Percentiles rank a stretch among this genome's conserved stretches.
phyloP scores from a whole-genome alignment of 2,888 invertebrate species.

The Machimus rusticus region DNA sequence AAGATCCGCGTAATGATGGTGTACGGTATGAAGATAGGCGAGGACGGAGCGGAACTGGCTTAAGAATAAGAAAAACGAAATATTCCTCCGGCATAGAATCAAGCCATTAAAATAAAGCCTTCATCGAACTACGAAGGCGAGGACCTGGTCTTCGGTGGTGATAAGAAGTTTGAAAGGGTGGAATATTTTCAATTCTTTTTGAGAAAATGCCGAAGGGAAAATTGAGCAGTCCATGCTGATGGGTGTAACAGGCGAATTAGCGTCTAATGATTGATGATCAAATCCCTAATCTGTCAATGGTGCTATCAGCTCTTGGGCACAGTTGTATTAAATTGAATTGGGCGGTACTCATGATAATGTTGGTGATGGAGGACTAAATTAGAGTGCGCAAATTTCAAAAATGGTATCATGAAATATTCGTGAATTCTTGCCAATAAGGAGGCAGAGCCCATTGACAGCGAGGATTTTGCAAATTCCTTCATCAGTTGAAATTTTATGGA shows the following conservation, averaged over 20 bases:
- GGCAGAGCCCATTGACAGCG: not conserved
- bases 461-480: not conserved
- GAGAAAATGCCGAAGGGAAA: not conserved
- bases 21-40: not conserved
- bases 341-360: not conserved
- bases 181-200: not conserved
- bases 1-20: constrained; percentile 3
- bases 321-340: not conserved
- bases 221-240: constrained; percentile 5
- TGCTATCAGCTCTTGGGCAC: not conserved
- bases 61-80: not conserved
- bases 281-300: constrained; percentile 22
- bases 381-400: not conserved
- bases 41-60: not conserved
- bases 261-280: not conserved
- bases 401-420: not conserved
- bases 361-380: not conserved
- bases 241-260: constrained; percentile 5
- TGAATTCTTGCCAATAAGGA: not conserved
- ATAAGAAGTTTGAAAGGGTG: not conserved
- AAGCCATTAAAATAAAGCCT: constrained; percentile 5
- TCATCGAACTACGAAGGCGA: not conserved
- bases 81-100: not conserved
- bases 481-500: not conserved
- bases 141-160: not conserved